Base-by-base conservation (phyloP, 2,888 invertebrate species). In the Choristoneura rosaceana region DNA sequence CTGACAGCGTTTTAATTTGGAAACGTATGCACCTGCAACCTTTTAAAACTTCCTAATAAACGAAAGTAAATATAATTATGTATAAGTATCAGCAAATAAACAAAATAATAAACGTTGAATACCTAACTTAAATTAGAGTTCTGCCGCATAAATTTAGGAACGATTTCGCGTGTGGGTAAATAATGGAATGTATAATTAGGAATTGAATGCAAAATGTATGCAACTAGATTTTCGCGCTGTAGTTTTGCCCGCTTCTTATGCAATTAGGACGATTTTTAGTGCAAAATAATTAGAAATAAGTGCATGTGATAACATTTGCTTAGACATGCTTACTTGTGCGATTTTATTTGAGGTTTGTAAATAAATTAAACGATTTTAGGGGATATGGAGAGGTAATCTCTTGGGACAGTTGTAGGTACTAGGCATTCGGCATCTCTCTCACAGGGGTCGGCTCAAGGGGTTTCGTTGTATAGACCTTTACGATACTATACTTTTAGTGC, bases 1-100 rank as follows among this genome's bases (percentile, higher is more conserved):
- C 80, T 77, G 79, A 82, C 81, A 81, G 78, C 78, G 77, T 82
- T 86, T 85, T 84, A 86, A 87, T 87, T 84, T 80, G 76, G 76
- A 65, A 77, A 75, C 74, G 75, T 77, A 75, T 64, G 61, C 67
- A 38, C 78, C 75, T 74, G 74, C 69, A 70, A 50, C 63, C 69
- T 70, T 68, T 43, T 68, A 43, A 61, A 68, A 59, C 62, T 68
- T 63, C 25, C 25, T 63, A 69, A 73, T 43, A 55, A n/a, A n/a
- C n/a, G n/a, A n/a, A n/a, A n/a, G n/a, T n/a, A n/a, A n/a, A n/a
- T n/a, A n/a, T n/a, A n/a, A n/a, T n/a, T n/a, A n/a, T n/a, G n/a
- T n/a, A n/a, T n/a, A n/a, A n/a, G n/a, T n/a, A n/a, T n/a, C 25
- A 25, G 25, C 25, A 25, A 25, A 25, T 25, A 25, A 25, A 25